Conservation (phyloP, 2,113 vertebrate genomes). For the Actenoides hombroni region DNA sequence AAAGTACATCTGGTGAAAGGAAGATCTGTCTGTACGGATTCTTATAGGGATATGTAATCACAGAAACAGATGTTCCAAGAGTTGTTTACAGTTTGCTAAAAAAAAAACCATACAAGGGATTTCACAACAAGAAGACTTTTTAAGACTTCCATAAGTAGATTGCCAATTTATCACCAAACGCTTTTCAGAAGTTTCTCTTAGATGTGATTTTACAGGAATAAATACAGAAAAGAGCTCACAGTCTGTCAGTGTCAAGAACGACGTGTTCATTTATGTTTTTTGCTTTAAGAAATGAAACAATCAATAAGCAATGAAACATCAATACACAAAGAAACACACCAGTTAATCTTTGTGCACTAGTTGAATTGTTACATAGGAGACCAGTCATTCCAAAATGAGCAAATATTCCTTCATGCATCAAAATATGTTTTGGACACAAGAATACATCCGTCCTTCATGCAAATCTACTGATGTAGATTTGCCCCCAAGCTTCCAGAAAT, state of each 20-base stretch:
- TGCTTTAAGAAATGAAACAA: background rate
- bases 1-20: background rate
- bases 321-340: background rate
- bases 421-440: background rate
- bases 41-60: background rate
- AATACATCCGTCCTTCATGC: background rate
- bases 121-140: background rate
- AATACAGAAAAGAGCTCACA: background rate
- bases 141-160: background rate
- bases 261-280: background rate
- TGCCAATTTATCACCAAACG: background rate
- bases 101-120: background rate
- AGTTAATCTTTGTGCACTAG: background rate
- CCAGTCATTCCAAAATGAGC: background rate
- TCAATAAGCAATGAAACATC: background rate
- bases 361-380: background rate
- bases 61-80: background rate
- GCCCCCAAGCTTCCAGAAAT: background rate
- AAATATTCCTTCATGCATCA: background rate
- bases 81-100: background rate
- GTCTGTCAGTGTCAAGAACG: background rate
- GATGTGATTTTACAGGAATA: background rate
- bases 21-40: background rate
- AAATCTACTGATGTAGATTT: background rate
- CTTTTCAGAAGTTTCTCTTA: background rate